Base-by-base conservation (phyloP, 2,888 invertebrate species). In the Psylliodes chrysocephalus region DNA sequence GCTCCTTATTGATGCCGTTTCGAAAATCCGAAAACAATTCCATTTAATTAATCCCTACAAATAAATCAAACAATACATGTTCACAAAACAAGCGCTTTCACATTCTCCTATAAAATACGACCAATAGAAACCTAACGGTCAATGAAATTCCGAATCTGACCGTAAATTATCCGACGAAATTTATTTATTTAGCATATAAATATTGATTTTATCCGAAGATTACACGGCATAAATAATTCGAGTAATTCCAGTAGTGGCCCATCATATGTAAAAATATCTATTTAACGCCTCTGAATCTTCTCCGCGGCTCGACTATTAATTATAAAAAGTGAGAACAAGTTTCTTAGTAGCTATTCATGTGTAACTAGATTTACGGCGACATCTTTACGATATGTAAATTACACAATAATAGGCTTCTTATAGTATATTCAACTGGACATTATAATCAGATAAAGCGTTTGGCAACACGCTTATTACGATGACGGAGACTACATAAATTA, bases 331-430 rank as follows among this genome's bases (percentile, higher is more conserved):
- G 57, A 60, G 57, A 64, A 69, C 67, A 44, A 64, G 63, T 67
- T 69, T 63, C 42, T 53, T 17, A 49, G 49, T 28, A 49, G 59
- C 63, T 25, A 47, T 51, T 57, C 46, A 52, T 57, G 44, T 63
- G 40, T 63, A 52, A 47, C 44, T 56, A 66, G 63, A 66, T 66
- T 66, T 66, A 66, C 38, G 47, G 57, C 53, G 67, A 68, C 70
- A 70, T 63, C 51, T 68, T 70, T 67, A 68, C 59, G 70, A 67
- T 68, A 70, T 65, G 67, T 70, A 68, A 68, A 70, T 70, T 70
- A 70, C 19, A 40, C 54, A 53, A 59, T 59, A 63, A 63, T 47
- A 53, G 57, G 40, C 40, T 38, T 54, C 40, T 40, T 42, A 38
- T 54, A 55, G 28, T 44, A 55, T 55, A 28, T 55, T 44, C 44